Evolutionary conservation across 2,888 invertebrate genomes (phyloP).

Genomic region (Griposia aprilina): DNA sequence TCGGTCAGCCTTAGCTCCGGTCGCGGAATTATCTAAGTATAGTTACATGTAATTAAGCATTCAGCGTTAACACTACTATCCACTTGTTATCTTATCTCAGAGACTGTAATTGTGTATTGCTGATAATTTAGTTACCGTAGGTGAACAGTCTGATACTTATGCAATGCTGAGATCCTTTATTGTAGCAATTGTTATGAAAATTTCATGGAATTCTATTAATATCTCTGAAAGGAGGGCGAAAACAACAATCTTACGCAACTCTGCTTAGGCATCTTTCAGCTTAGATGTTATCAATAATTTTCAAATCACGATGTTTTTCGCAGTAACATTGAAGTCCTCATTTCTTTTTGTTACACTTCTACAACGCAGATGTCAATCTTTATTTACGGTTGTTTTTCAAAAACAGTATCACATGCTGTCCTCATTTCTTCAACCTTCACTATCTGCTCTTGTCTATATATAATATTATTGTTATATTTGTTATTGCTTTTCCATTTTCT

Average conservation of each 20-base stretch:
- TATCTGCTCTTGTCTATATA: conserved; percentile 13
- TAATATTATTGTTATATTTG: conserved; percentile 18
- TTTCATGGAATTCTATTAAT: background rate
- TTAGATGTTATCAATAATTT: conserved; percentile 19
- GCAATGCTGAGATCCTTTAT: background rate
- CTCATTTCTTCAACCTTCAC: conserved; percentile 19
- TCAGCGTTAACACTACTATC: background rate
- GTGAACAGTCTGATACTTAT: conserved; percentile 20
- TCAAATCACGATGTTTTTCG: conserved; percentile 3
- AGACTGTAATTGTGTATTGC: conserved; percentile 19
- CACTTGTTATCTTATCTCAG: conserved; percentile 43
- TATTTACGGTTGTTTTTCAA: conserved; percentile 26
- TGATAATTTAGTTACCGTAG: conserved; percentile 39
- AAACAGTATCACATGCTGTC: conserved; percentile 29
- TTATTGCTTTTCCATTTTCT: conserved; percentile 8
- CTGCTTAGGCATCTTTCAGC: background rate
- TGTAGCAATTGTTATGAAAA: background rate
- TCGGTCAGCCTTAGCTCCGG: conserved; percentile 21
- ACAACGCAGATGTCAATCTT: conserved; percentile 31
- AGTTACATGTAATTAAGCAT: background rate
- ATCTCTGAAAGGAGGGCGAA: background rate
- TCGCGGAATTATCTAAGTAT: conserved; percentile 7
- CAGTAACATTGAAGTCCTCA: conserved; percentile 7
- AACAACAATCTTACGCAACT: background rate
- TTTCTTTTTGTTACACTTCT: conserved; percentile 7